phyloP scores from a whole-genome alignment of 2,113 vertebrate genomes.

The Panthera leo region DNA sequence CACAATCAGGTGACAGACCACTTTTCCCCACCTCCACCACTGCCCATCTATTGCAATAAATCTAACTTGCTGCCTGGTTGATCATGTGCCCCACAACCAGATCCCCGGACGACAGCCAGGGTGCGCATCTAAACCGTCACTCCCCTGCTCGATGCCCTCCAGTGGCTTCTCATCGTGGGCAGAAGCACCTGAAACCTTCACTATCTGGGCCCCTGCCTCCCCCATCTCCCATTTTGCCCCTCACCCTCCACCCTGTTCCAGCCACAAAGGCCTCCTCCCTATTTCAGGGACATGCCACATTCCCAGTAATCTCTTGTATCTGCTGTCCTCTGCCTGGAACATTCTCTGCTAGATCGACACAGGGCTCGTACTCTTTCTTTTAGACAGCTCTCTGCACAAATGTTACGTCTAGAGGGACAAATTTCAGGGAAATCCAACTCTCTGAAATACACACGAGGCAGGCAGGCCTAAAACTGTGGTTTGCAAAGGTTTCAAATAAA shows the following conservation, averaged over 20 bases:
- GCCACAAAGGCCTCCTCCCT: background rate
- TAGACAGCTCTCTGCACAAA: background rate
- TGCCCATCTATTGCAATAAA: background rate
- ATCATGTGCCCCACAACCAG: no score
- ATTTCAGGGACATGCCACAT: background rate
- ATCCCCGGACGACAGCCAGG: background rate
- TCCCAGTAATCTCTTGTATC: background rate
- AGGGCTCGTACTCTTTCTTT: background rate
- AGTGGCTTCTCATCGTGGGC: background rate
- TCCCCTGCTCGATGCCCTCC: background rate
- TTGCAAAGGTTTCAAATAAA: background rate
- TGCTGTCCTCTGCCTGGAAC: background rate
- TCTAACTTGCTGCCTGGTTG: no score
- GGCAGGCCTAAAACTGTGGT: background rate
- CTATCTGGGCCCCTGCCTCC: background rate
- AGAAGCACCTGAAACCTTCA: background rate
- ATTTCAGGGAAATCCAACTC: background rate
- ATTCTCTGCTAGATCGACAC: background rate
- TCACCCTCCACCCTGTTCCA: no score
- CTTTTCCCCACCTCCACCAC: background rate
- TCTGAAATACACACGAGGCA: background rate
- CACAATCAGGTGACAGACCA: background rate
- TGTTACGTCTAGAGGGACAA: background rate
- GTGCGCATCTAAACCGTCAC: accelerated
- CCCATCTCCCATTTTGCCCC: background rate